Evolutionary conservation across 2,113 vertebrate genomes (phyloP).

Genomic region (Nesoenas mayeri): DNA sequence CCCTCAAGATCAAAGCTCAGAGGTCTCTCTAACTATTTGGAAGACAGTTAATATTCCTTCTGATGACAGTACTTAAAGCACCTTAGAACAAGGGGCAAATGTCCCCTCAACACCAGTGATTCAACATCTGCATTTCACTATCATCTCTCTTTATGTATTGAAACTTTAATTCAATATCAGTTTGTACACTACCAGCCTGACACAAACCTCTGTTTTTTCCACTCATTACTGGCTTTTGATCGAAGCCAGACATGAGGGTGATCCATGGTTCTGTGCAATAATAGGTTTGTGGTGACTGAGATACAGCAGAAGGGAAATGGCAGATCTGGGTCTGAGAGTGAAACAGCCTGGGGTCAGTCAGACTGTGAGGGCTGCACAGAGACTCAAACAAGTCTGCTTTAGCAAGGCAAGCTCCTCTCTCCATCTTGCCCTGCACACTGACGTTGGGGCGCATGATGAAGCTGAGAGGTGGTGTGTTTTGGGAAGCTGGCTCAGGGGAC

Average conservation of each 20-base stretch:
- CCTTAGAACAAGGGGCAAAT: not conserved
- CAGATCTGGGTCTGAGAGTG: not conserved
- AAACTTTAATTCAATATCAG: not conserved
- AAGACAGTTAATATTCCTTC: not conserved
- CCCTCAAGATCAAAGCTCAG: not conserved
- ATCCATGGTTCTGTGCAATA: not conserved
- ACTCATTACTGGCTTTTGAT: not conserved
- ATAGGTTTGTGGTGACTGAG: not conserved
- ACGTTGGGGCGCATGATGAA: rapidly evolving
- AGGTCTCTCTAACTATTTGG: not conserved
- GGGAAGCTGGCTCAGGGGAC: not conserved
- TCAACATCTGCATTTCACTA: not conserved
- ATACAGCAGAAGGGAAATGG: not conserved
- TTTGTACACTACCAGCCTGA: not conserved
- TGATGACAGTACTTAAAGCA: not conserved
- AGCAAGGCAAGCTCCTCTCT: not conserved
- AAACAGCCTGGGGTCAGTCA: not conserved
- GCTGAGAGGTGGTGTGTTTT: not conserved
- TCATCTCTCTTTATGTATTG: not conserved
- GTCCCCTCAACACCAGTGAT: not conserved
- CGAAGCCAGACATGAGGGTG: not conserved
- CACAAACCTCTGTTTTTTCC: not conserved
- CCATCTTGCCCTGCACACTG: not conserved
- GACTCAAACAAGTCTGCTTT: not conserved
- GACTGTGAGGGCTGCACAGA: not conserved